Base-by-base conservation (phyloP, 2,888 invertebrate genomes). In the Pollenia labialis region DNA sequence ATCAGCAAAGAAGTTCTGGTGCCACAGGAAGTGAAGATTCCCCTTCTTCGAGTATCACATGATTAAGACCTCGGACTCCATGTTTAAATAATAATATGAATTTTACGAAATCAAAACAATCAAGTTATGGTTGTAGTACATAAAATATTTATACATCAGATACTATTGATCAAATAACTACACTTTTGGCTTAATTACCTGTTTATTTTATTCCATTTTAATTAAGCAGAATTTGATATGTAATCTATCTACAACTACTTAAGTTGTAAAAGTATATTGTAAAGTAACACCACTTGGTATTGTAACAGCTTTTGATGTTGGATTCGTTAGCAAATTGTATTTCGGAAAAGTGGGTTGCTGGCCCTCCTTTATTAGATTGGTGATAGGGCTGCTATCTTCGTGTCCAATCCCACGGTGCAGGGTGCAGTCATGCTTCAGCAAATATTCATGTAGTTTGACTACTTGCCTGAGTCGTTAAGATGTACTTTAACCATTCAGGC, bases 101-200 rank as follows among this genome's bases (percentile, higher is more conserved):
- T 76, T 83, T 76, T 76, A 54, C 68, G n/a, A 81, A 81, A 81
- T 16, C 76, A 58, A 44, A 56, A 69, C 76, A 76, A 18, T 83
- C 76, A 60, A 6, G 60, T 42, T 68, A 82, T 42, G 72, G 71
- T 16, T 72, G 64, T 62, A 81, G 62, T 64, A 71, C 54, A 42
- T 54, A 66, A 44, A 77, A 66, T 50, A 46, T 64, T 11, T 18
- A 64, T 44, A 64, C 64, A 4, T 16, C 44, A 9, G 64, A 64
- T 46, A 64, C 64, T 1, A 77, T 77, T 7, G 68, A 77, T 58
- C 77, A 77, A 68, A 44, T 54, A 14, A 66, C 79, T 9, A 79
- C 79, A 18, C 11, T 69, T n/a, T 32, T 68, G n/a, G 79, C 69
- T 14, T 32, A 69, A 68, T 69, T 79, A 16, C 79, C 69, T 7